Conservation (phyloP, 1,140 invertebrate genomes). For the Acromyrmex echinatior region DNA sequence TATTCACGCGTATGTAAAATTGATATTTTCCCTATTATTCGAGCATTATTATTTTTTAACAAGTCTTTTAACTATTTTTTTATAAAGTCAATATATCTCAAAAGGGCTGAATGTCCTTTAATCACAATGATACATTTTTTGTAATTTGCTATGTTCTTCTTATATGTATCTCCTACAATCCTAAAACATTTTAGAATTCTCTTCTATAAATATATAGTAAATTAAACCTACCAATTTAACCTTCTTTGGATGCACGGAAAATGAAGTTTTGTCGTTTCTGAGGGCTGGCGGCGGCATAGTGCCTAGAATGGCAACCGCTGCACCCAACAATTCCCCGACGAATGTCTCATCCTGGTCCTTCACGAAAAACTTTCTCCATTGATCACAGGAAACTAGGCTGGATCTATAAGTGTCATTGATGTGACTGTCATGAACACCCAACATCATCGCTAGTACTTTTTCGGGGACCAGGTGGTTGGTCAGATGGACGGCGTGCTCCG, state of each 20-base stretch:
- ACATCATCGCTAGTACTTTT: conserved; percentile 92
- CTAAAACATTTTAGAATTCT: conserved; percentile 4
- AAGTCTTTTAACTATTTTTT: not conserved
- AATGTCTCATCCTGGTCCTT: conserved; percentile 93
- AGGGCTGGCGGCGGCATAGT: conserved; percentile 87
- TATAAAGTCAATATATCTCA: not conserved
- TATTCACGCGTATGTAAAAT: not conserved
- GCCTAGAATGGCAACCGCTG: conserved; percentile 92
- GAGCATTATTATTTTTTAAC: not conserved
- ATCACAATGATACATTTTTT: not conserved
- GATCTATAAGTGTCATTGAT: conserved; percentile 88
- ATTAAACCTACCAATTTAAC: conserved; percentile 90
- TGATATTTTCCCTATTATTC: not conserved
- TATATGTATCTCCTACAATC: not conserved
- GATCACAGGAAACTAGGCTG: conserved; percentile 90
- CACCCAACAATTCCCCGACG: conserved; percentile 92
- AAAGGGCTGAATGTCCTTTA: not conserved
- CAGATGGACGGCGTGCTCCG: conserved; percentile 87
- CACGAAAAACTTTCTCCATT: conserved; percentile 92
- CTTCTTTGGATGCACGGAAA: conserved; percentile 93
- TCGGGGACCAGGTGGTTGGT: conserved; percentile 90
- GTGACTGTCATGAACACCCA: conserved; percentile 90
- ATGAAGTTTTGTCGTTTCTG: conserved; percentile 89
- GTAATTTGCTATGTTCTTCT: not conserved
- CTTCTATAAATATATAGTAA: not conserved